phyloP scores from a whole-genome alignment of 2,797 vertebrate species.

The Coregonus suidteri region DNA sequence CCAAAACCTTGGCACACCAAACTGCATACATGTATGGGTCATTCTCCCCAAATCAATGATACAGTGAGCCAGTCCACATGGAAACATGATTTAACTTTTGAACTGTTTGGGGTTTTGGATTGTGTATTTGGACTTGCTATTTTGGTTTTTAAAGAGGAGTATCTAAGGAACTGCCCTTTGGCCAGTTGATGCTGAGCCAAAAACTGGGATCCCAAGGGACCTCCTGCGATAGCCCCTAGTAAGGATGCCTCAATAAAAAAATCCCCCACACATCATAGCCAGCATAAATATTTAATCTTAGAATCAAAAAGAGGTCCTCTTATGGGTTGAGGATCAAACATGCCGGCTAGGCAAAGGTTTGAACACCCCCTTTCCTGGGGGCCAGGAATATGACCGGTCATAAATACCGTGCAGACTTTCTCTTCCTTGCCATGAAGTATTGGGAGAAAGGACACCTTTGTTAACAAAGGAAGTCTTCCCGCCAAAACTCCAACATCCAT shows the following conservation, averaged over 20 bases:
- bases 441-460: no score
- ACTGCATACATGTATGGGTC: background rate
- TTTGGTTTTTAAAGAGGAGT: background rate
- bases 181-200: background rate
- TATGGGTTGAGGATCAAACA: no score
- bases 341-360: no score
- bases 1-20: background rate
- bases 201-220: constrained; percentile 7
- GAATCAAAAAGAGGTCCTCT: constrained; percentile 13
- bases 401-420: no score
- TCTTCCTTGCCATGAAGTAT: no score
- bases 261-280: constrained; percentile 13
- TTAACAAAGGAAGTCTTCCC: no score
- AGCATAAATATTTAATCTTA: constrained; percentile 32
- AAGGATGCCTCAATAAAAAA: constrained; percentile 31
- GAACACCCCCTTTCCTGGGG: no score
- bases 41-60: background rate
- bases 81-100: background rate
- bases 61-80: background rate
- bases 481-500: no score
- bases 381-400: no score
- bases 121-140: background rate
- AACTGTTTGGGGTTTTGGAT: background rate
- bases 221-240: constrained; percentile 15
- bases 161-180: background rate